Evolutionary conservation across 2,113 vertebrate species (phyloP).

Genomic region (Boleophthalmus pectinirostris): DNA sequence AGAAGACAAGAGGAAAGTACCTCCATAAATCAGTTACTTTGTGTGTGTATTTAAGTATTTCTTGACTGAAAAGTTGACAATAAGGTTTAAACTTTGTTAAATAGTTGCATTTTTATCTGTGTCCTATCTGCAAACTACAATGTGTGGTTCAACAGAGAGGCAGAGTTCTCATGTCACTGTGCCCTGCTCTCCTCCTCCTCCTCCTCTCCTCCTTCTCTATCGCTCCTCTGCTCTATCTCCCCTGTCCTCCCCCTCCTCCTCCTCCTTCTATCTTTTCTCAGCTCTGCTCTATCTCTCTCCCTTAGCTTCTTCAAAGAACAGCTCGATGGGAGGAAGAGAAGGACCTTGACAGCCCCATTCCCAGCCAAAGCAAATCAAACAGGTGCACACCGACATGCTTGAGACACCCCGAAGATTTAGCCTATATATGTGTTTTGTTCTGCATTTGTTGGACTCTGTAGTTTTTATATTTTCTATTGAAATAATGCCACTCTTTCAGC

Average conservation of each 20-base stretch:
- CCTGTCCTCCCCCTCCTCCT: slow-evolving; percentile 51
- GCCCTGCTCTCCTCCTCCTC: slow-evolving; percentile 55
- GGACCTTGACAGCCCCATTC: slow-evolving; percentile 56
- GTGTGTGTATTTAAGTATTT: too few relatives aligned
- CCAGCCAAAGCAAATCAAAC: slow-evolving; percentile 63
- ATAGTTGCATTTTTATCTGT: neutral
- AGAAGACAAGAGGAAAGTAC: too few relatives aligned
- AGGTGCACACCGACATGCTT: slow-evolving; percentile 29
- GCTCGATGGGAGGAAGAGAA: slow-evolving; percentile 31
- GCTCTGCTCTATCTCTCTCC: slow-evolving; percentile 41
- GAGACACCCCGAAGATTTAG: too few relatives aligned
- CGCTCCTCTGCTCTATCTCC: slow-evolving; percentile 33
- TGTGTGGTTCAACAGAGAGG: neutral
- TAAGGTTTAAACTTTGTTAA: too few relatives aligned
- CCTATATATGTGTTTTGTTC: neutral
- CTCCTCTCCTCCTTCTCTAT: slow-evolving; percentile 1
- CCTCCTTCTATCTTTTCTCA: slow-evolving; percentile 28
- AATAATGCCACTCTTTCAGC: too few relatives aligned
- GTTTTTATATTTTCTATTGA: too few relatives aligned
- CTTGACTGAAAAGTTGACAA: too few relatives aligned
- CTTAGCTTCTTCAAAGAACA: slow-evolving; percentile 60
- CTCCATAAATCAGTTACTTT: too few relatives aligned
- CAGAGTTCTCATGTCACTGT: slow-evolving; percentile 62
- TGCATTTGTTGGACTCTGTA: too few relatives aligned
- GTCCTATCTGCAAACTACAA: too few relatives aligned